Percentiles rank a stretch among this genome's conserved stretches.
These are phyloP conservation scores for Bovichtus diacanthus DNA, from an alignment of 2,797 vertebrate genomes.

Conservation along the genomic window DNA sequence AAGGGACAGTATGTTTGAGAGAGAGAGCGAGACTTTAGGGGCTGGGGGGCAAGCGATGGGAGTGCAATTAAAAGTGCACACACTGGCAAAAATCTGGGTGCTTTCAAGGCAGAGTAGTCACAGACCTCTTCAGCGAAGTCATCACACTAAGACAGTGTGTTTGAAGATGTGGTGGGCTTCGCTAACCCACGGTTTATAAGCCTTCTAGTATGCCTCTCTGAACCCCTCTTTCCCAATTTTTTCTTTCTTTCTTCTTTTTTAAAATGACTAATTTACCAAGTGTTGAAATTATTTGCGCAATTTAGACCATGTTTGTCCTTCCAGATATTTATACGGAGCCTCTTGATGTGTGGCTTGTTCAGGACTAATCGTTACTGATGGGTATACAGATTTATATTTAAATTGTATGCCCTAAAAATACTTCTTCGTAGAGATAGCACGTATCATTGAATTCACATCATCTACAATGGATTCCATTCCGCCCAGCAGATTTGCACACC, in stretches of 20 bases:
- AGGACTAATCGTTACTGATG: background rate
- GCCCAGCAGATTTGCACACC: background rate
- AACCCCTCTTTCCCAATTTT: conserved; percentile 31
- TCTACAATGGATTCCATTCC: background rate
- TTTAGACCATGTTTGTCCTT: conserved; percentile 13
- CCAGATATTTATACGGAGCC: background rate
- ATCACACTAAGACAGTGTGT: conserved; percentile 79
- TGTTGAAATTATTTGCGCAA: conserved; percentile 22
- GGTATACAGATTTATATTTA: background rate
- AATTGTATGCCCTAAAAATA: background rate
- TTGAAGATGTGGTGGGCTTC: conserved; percentile 80
- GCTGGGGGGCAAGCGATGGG: conserved; percentile 82
- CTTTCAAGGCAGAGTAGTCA: conserved; percentile 83
- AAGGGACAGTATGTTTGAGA: conserved; percentile 60
- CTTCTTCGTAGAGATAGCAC: background rate
- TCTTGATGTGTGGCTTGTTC: conserved; percentile 12
- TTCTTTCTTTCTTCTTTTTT: conserved; percentile 11
- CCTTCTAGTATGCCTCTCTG: conserved; percentile 60
- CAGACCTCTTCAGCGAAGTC: conserved; percentile 84
- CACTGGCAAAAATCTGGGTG: conserved; percentile 83
- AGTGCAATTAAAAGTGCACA: conserved; percentile 89
- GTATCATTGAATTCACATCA: background rate
- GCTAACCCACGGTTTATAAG: conserved; percentile 76
- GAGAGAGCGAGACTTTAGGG: conserved; percentile 63
- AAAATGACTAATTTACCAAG: conserved; percentile 20